These are phyloP conservation scores for Nomada ruficornis DNA, from an alignment of 2,888 invertebrate species.

Conservation along the genomic window DNA sequence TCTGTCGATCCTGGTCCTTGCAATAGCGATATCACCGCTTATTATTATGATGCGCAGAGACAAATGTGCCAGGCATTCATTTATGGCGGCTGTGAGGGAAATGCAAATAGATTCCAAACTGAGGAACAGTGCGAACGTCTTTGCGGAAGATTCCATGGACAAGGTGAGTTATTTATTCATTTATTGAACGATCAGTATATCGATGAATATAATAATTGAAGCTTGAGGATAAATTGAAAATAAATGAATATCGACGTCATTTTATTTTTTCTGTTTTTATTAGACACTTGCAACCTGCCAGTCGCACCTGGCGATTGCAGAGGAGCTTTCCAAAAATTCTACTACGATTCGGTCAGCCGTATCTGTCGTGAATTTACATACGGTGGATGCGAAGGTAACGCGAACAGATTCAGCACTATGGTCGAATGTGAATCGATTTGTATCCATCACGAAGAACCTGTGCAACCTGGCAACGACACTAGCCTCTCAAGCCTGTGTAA, in stretches of 20 bases:
- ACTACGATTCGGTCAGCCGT: slow-evolving; percentile 87
- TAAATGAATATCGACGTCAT: no score
- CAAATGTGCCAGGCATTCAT: slow-evolving; percentile 88
- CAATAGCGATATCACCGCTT: slow-evolving; percentile 87
- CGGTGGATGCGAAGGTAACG: slow-evolving; percentile 94
- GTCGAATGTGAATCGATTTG: slow-evolving; percentile 91
- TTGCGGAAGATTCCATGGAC: slow-evolving; percentile 90
- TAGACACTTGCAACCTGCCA: slow-evolving; percentile 90
- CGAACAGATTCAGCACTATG: slow-evolving; percentile 91
- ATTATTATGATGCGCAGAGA: slow-evolving; percentile 89
- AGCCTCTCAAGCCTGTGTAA: slow-evolving; percentile 81
- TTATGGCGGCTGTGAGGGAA: slow-evolving; percentile 90
- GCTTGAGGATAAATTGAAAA: no score
- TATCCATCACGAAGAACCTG: slow-evolving; percentile 86
- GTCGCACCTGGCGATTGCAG: slow-evolving; percentile 90
- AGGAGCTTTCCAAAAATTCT: slow-evolving; percentile 88
- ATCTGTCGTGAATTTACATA: slow-evolving; percentile 90
- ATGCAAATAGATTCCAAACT: slow-evolving; percentile 90
- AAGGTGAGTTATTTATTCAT: slow-evolving; percentile 85
- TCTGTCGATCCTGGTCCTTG: slow-evolving; percentile 90
- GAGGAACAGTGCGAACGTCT: slow-evolving; percentile 91
- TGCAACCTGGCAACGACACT: slow-evolving; percentile 82
- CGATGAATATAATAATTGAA: no score
- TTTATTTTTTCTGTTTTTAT: neutral
- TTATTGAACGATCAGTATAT: neutral